Evolutionary conservation across 2,888 invertebrate species (phyloP).

Genomic region (Sphinx pinastri): DNA sequence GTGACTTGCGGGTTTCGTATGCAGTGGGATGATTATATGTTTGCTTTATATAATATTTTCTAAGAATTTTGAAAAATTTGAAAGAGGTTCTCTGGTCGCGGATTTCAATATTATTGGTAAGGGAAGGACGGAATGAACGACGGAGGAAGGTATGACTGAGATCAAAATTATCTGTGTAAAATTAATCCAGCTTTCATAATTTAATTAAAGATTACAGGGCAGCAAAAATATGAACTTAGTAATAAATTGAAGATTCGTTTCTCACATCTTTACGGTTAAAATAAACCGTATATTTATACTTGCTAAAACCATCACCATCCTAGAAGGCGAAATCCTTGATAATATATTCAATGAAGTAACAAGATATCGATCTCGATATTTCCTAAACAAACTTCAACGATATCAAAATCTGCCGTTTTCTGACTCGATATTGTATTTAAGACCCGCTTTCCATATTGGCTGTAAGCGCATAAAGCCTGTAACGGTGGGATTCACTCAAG

Average conservation of each 20-base stretch:
- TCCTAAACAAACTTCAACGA: constrained; percentile 12
- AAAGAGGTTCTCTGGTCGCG: too few species aligned
- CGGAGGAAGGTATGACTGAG: too few species aligned
- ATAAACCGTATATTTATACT: background rate
- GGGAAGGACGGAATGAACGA: too few species aligned
- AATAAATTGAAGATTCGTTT: too few species aligned
- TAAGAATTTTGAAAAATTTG: too few species aligned
- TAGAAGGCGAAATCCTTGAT: background rate
- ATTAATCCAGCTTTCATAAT: too few species aligned
- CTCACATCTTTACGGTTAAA: too few species aligned
- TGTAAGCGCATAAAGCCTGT: constrained; percentile 12
- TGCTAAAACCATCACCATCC: background rate
- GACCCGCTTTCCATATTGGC: constrained; percentile 14
- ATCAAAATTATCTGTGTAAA: too few species aligned
- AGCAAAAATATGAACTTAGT: too few species aligned
- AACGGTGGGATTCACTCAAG: constrained; percentile 38
- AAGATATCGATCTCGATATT: constrained; percentile 17
- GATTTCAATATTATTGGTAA: too few species aligned
- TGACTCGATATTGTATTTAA: constrained; percentile 13
- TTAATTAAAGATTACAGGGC: too few species aligned
- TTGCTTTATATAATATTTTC: too few species aligned
- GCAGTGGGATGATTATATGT: background rate
- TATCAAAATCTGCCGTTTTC: background rate
- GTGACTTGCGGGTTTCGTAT: background rate
- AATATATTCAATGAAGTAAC: background rate